These are phyloP conservation scores for Argyrosomus japonicus DNA, from an alignment of 2,113 vertebrate genomes.

Conservation along the genomic window DNA sequence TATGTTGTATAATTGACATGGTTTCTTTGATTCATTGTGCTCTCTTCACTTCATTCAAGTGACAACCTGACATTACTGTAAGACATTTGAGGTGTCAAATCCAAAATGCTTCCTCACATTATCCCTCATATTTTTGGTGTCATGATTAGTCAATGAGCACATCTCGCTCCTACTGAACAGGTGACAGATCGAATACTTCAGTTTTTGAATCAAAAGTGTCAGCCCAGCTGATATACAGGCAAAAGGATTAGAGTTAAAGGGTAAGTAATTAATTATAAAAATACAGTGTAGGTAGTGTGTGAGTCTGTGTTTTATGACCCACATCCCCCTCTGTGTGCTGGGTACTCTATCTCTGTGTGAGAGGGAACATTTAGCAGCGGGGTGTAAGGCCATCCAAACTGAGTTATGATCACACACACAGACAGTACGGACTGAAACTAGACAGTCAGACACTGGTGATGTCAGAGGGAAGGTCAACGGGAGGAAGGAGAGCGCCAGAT, in stretches of 20 bases:
- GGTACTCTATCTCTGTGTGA: slow-evolving; percentile 21
- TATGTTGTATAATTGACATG: too few species aligned
- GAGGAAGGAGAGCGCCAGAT: slow-evolving; percentile 44
- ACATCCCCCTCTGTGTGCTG: slow-evolving; percentile 2
- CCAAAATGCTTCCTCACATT: neutral
- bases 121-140: neutral
- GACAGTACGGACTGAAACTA: neutral
- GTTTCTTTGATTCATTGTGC: too few species aligned
- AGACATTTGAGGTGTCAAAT: neutral
- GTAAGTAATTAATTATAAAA: neutral
- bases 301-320: slow-evolving; percentile 30
- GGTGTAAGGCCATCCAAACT: slow-evolving; percentile 40
- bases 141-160: neutral
- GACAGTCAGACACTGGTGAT: slow-evolving; percentile 55
- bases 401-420: slow-evolving; percentile 51
- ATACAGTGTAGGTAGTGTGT: neutral
- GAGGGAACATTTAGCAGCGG: slow-evolving; percentile 27
- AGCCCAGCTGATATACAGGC: neutral
- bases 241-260: slow-evolving; percentile 14
- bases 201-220: neutral
- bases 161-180: neutral
- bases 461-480: slow-evolving; percentile 65
- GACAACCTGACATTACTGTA: neutral
- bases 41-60: neutral
- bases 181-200: neutral